Evolutionary conservation across 2,113 vertebrate species (phyloP).

Genomic region (Zosterops borbonicus): DNA sequence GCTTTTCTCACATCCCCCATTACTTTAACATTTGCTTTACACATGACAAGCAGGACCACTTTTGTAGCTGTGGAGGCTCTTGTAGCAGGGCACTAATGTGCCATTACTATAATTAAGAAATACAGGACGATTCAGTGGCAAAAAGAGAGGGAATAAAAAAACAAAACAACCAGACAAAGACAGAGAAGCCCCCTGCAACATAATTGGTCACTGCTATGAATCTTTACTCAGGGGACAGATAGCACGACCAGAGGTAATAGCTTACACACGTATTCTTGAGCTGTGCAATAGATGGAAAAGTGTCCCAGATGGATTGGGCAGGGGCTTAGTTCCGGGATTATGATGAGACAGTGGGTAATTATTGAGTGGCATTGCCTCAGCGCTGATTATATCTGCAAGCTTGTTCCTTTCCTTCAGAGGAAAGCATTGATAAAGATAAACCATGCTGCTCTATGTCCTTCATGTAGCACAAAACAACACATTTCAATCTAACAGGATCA

Average conservation of each 20-base stretch:
- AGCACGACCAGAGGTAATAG: constrained; percentile 78
- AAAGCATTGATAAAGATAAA: constrained; percentile 83
- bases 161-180: neutral
- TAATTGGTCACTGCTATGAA: constrained; percentile 78
- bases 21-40: neutral
- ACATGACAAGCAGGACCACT: neutral
- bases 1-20: neutral
- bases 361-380: constrained; percentile 89
- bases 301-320: constrained; percentile 95
- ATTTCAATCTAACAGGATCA: constrained; percentile 85
- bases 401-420: constrained; percentile 81
- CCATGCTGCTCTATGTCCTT: constrained; percentile 77
- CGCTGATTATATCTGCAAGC: constrained; percentile 86
- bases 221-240: constrained; percentile 74
- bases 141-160: neutral
- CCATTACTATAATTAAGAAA: constrained; percentile 59
- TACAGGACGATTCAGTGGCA: neutral
- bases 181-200: constrained; percentile 49
- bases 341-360: constrained; percentile 90
- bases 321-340: constrained; percentile 97
- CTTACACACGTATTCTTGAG: constrained; percentile 78
- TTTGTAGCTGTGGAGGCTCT: constrained; percentile 19
- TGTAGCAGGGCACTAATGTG: neutral
- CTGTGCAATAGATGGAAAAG: constrained; percentile 80
- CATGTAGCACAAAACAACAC: constrained; percentile 77